phyloP scores from a whole-genome alignment of 1,140 invertebrate species.

The Trypoxylus dichotomus region DNA sequence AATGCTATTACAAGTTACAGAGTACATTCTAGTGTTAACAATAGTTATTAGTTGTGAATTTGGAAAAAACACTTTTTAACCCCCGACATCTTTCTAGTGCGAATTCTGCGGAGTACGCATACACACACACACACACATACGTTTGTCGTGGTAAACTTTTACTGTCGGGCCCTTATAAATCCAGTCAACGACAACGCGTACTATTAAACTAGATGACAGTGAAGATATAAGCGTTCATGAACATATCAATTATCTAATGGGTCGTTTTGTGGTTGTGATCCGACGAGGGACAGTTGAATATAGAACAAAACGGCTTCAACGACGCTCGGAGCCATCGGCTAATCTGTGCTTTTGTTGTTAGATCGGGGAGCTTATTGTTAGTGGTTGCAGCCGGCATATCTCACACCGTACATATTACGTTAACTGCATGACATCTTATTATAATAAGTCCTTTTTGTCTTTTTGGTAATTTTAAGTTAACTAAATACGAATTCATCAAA shows the following conservation, averaged over 20 bases:
- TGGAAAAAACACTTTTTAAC: no score
- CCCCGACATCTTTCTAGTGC: no score
- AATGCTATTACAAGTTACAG: no score
- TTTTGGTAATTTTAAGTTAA: background rate
- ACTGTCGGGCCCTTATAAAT: background rate
- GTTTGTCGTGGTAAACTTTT: background rate
- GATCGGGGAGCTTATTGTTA: slow-evolving; percentile 12
- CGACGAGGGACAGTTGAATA: slow-evolving; percentile 4
- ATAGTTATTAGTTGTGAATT: no score
- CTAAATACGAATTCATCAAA: background rate
- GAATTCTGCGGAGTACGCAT: background rate
- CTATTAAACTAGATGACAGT: slow-evolving; percentile 3
- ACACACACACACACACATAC: background rate
- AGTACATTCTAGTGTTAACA: no score
- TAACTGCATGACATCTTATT: slow-evolving; percentile 5
- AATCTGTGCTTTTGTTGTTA: slow-evolving; percentile 21
- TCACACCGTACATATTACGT: background rate
- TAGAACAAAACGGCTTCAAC: slow-evolving; percentile 21
- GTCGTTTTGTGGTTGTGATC: slow-evolving; percentile 17
- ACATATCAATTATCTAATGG: slow-evolving; percentile 25
- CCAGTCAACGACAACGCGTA: background rate
- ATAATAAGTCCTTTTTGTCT: background rate
- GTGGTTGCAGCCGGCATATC: background rate
- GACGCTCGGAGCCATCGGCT: slow-evolving; percentile 13
- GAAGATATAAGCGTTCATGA: slow-evolving; percentile 19